These are phyloP conservation scores for Diplolepis rosae DNA, from an alignment of 2,888 invertebrate genomes.

Conservation along the genomic window DNA sequence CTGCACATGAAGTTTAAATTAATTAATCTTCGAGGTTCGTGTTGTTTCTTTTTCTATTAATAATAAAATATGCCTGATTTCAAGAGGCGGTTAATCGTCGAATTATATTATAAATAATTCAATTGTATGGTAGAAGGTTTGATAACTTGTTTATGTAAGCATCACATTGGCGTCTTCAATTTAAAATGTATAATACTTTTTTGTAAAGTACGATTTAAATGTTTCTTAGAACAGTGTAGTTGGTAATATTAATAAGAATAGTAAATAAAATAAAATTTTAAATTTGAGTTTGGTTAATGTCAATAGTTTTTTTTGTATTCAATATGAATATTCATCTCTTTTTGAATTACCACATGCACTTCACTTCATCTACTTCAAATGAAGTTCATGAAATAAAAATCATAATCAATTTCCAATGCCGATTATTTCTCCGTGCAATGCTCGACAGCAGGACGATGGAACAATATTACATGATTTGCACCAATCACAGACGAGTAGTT, in stretches of 20 bases:
- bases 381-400: background rate
- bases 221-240: conserved; percentile 4
- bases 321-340: too few relatives aligned
- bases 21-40: background rate
- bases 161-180: conserved; percentile 6
- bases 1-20: background rate
- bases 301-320: too few relatives aligned
- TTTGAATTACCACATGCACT: background rate
- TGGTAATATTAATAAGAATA: conserved; percentile 2
- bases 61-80: conserved; percentile 2
- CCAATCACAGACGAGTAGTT: conserved; percentile 14
- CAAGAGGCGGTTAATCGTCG: background rate
- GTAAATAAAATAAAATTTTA: background rate
- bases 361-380: background rate
- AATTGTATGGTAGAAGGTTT: background rate
- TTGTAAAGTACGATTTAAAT: conserved; percentile 8
- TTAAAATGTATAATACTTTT: conserved; percentile 18
- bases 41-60: background rate
- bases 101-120: conserved; percentile 19
- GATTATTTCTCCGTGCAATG: conserved; percentile 11
- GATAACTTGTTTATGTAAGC: conserved; percentile 9
- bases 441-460: conserved; percentile 16
- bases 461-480: conserved; percentile 12
- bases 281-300: background rate
- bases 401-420: background rate